Base-by-base conservation (phyloP, 2,113 vertebrate genomes). In the Amphiprion percula region DNA sequence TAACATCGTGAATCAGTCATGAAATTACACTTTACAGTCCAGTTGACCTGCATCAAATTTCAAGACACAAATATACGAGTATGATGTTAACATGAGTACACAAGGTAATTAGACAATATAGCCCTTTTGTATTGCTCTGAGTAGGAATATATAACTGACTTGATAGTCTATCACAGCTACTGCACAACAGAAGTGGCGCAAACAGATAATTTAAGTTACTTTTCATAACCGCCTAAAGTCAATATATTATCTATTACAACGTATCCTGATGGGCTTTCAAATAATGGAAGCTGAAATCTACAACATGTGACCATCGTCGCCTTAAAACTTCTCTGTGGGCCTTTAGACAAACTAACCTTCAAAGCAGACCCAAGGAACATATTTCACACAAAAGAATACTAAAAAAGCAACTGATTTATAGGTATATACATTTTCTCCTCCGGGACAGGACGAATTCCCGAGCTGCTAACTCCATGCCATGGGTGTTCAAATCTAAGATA, bases 361-460 rank as follows among this genome's bases (percentile, higher is more conserved):
- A 1, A 44, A 10, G 7, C 5, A n/a, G 2, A 44, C 1, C 21
- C 9, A 0, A 11, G 54, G 2, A 53, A 37, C 6, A 37, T 37
- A 37, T 37, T 6, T 15, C 3, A 44, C 11, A 14, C 14, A 12
- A 15, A 44, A 15, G 41, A 15, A 44, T 2, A 14, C 41, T 4
- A 10, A 1, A 10, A 44, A 1, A 12, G 2, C 3, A 44, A 44
- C 41, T 0, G 41, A 2, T 4, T 19, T 15, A 55, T 30, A 4
- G 2, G 26, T 26, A 16, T 4, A 49, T 49, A 6, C 17, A 5
- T 30, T 75, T 39, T 55, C 30, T 15, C 58, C 4, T 3, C 16
- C 2, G 33, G 76, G 56, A 79, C 15, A 24, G 23, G 55, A 55
- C 61, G 52, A 75, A 78, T 65, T 60, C 68, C 47, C 2, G 63